These are phyloP conservation scores for Pedionomus torquatus DNA, from an alignment of 2,113 vertebrate genomes.

Conservation along the genomic window DNA sequence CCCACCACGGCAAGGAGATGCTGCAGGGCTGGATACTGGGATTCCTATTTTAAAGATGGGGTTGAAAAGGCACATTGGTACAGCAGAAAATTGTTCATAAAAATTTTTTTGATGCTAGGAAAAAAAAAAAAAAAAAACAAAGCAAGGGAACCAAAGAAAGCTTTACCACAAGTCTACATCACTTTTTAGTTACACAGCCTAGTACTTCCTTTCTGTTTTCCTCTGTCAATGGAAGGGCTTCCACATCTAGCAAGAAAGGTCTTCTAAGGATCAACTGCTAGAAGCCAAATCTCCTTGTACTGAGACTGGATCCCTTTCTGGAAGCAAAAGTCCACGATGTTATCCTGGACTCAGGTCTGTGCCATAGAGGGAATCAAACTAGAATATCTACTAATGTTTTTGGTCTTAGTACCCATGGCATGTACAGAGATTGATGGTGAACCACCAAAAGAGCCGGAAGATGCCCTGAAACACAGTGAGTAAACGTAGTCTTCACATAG, in stretches of 20 bases:
- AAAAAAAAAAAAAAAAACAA: not conserved
- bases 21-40: not conserved
- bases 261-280: not conserved
- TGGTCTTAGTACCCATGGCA: not conserved
- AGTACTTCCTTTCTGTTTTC: not conserved
- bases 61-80: not conserved
- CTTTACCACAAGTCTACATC: not conserved
- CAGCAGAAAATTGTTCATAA: not conserved
- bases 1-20: not conserved
- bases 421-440: not conserved
- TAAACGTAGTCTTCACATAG: not conserved
- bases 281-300: not conserved
- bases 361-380: not conserved
- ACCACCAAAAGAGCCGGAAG: not conserved
- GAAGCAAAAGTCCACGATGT: not conserved
- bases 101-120: not conserved
- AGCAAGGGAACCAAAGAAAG: not conserved
- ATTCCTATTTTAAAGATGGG: not conserved
- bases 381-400: not conserved
- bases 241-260: not conserved
- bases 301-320: not conserved
- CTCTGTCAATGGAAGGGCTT: not conserved
- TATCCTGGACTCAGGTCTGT: not conserved
- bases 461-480: not conserved
- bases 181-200: not conserved